A percentile compares a stretch with the other conserved stretches of the same genome.
phyloP scores from a whole-genome alignment of 2,113 vertebrate species.

The Cynocephalus volans region DNA sequence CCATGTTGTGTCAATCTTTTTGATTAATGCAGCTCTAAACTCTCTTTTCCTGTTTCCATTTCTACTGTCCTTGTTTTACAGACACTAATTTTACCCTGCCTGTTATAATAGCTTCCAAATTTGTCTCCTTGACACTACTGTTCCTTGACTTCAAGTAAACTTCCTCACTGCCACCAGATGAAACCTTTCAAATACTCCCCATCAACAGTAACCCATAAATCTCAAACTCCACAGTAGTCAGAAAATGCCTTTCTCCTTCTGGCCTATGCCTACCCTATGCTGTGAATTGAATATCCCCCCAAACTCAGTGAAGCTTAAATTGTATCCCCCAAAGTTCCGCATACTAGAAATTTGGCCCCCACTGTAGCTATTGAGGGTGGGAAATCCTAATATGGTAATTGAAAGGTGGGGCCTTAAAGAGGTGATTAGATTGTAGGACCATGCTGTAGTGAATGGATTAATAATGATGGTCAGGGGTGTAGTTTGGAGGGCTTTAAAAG shows the following conservation, averaged over 20 bases:
- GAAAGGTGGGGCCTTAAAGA: no score
- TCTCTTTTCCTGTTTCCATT: not conserved
- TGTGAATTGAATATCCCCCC: no score
- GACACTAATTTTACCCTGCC: not conserved
- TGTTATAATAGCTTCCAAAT: not conserved
- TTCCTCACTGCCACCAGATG: not conserved
- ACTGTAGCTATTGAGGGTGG: no score
- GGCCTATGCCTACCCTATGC: not conserved
- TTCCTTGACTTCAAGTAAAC: not conserved
- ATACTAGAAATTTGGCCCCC: no score
- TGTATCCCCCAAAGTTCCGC: no score
- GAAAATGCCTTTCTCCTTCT: not conserved
- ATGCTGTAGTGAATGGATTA: no score
- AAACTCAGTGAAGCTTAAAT: no score
- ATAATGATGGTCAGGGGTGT: no score
- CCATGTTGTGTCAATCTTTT: not conserved
- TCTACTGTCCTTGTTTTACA: not conserved
- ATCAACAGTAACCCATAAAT: not conserved
- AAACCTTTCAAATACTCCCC: not conserved
- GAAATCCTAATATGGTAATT: no score
- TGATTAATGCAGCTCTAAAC: not conserved
- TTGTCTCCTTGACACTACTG: not conserved
- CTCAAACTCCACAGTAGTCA: not conserved
- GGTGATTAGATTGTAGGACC: no score
- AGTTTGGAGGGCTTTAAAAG: no score